Evolutionary conservation across 2,888 invertebrate genomes (phyloP).

Genomic region (Aethes cnicana): DNA sequence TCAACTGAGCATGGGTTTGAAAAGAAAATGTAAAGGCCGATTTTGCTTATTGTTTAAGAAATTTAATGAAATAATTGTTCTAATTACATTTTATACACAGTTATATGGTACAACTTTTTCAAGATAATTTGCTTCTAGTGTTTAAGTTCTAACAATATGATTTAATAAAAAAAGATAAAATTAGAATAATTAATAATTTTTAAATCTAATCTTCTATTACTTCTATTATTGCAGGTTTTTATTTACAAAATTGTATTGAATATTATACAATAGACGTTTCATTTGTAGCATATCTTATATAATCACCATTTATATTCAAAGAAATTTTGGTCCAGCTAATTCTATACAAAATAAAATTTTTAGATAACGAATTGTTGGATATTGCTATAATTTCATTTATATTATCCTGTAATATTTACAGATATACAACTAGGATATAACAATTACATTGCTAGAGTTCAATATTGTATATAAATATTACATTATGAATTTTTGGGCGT

Average conservation of each 20-base stretch:
- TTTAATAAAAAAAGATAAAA: conserved; percentile 72
- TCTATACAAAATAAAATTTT: conserved; percentile 76
- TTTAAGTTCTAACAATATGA: conserved; percentile 60
- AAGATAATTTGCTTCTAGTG: conserved; percentile 60
- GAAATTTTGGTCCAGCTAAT: conserved; percentile 81
- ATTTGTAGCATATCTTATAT: conserved; percentile 57
- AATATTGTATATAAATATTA: no score
- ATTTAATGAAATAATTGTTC: conserved; percentile 80
- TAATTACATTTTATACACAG: conserved; percentile 80
- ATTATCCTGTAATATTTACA: conserved; percentile 54
- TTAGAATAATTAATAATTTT: conserved; percentile 60
- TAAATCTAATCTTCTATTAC: conserved; percentile 60
- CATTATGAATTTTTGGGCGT: neutral
- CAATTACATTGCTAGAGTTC: no score
- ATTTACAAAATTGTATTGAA: conserved; percentile 68
- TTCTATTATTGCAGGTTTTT: conserved; percentile 76
- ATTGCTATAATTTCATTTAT: conserved; percentile 62
- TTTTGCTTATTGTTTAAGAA: conserved; percentile 62
- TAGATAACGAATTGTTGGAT: conserved; percentile 61
- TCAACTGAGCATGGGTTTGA: neutral
- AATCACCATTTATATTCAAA: conserved; percentile 68
- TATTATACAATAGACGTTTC: conserved; percentile 66
- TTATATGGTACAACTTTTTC: conserved; percentile 68
- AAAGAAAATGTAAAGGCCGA: conserved; percentile 12
- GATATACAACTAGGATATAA: conserved; percentile 21